Conservation (phyloP, 2,797 vertebrate species). For the Poeciliopsis paucimaculata region DNA sequence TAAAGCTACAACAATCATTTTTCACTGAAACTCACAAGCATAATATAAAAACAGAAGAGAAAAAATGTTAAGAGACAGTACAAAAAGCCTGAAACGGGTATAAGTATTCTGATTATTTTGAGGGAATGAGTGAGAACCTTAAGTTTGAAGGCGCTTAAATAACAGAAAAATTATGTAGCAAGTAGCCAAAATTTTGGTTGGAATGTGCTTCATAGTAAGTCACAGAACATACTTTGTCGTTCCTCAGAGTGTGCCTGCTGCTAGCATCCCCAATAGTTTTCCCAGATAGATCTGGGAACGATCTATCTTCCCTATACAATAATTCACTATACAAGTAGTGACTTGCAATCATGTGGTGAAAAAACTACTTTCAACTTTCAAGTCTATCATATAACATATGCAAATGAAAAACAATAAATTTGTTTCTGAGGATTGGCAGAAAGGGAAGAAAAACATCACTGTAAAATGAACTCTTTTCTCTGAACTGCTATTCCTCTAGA, state of each 20-base stretch:
- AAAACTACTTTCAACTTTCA: not conserved
- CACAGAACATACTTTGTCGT: not conserved
- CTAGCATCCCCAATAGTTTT: not conserved
- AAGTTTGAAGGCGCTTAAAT: not conserved
- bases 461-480: not conserved
- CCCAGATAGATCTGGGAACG: not conserved
- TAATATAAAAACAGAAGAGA: not conserved
- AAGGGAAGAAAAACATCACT: not conserved
- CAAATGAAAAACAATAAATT: not conserved
- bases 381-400: not conserved
- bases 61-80: not conserved
- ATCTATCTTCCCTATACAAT: too few species aligned
- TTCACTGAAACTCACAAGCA: not conserved
- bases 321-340: slow-evolving; percentile 6
- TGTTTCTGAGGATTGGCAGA: not conserved
- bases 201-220: not conserved
- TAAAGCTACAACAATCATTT: not conserved
- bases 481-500: slow-evolving; percentile 1
- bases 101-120: not conserved
- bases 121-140: not conserved
- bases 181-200: not conserved
- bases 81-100: not conserved
- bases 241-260: not conserved
- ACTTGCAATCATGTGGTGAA: not conserved
- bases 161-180: not conserved